Evolutionary conservation across 2,888 invertebrate species (phyloP).

Genomic region (Netelia virgata): DNA sequence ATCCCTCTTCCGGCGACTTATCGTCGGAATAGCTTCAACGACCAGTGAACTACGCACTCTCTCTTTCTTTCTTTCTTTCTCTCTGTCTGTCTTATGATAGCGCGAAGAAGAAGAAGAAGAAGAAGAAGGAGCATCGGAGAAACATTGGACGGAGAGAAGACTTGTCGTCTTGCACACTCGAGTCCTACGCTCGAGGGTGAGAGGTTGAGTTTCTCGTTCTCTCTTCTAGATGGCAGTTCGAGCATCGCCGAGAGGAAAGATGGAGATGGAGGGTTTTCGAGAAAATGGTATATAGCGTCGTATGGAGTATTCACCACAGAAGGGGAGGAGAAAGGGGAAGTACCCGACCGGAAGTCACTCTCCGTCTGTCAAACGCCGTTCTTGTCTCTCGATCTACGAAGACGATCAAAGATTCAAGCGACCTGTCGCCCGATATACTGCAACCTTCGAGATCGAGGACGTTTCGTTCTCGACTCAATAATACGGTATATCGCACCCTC

Average conservation of each 20-base stretch:
- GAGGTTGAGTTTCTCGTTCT: background rate
- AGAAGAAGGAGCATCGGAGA: conserved; percentile 31
- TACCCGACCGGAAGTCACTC: conserved; percentile 35
- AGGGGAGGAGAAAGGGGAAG: background rate
- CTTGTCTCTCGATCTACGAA: conserved; percentile 16
- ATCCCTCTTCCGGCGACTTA: conserved; percentile 39
- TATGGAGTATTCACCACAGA: background rate
- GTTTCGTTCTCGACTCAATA: background rate
- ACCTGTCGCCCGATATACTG: conserved; percentile 44
- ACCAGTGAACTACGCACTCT: background rate
- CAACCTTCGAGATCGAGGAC: conserved; percentile 26
- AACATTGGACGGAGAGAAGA: conserved; percentile 38
- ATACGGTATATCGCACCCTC: conserved; percentile 2
- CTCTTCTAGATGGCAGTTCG: conserved; percentile 24
- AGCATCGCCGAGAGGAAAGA: conserved; percentile 36
- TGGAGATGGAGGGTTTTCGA: conserved; percentile 39
- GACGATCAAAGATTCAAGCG: conserved; percentile 65
- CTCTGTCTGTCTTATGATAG: conserved; percentile 32
- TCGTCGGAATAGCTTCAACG: conserved; percentile 33
- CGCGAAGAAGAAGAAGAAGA: conserved; percentile 26
- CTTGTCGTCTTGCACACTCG: conserved; percentile 54
- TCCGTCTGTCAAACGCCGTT: conserved; percentile 16
- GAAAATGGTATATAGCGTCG: conserved; percentile 19
- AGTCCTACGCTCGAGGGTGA: conserved; percentile 9
- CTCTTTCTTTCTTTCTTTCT: background rate